Conservation (phyloP, 2,113 vertebrate genomes). For the Parotia lawesii region DNA sequence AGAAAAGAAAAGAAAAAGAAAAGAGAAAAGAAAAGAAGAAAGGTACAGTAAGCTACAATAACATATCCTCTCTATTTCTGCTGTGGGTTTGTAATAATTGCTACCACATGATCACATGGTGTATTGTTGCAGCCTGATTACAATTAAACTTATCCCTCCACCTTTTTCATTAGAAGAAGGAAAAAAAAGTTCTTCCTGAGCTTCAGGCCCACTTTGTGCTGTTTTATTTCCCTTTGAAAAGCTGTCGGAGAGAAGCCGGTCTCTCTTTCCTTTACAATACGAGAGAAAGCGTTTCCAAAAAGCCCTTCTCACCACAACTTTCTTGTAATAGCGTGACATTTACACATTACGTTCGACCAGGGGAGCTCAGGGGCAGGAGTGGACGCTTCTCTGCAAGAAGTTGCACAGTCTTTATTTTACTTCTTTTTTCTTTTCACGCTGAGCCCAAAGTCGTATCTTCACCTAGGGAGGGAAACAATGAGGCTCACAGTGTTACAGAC, state of each 20-base stretch:
- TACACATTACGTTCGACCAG: background rate
- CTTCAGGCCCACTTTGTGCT: constrained; percentile 21
- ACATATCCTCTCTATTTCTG: constrained; percentile 23
- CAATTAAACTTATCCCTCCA: constrained; percentile 59
- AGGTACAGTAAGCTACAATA: background rate
- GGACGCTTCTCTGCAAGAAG: background rate
- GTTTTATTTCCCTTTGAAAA: constrained; percentile 33
- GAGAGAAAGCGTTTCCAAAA: background rate
- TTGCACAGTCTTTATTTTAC: background rate
- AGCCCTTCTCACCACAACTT: background rate
- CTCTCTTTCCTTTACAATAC: background rate
- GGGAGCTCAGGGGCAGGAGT: background rate
- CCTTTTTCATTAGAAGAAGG: constrained; percentile 35
- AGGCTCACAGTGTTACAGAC: background rate
- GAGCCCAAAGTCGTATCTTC: background rate
- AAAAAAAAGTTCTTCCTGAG: constrained; percentile 44
- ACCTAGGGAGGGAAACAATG: background rate
- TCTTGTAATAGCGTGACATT: constrained; percentile 32
- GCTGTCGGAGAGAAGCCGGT: background rate
- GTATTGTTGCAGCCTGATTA: constrained; percentile 59
- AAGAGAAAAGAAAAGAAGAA: background rate
- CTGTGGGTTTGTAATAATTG: constrained; percentile 56
- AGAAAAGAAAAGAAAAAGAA: background rate
- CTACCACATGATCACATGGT: constrained; percentile 65
- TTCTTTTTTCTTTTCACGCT: too few relatives aligned